Conservation (phyloP, 1,140 invertebrate species). For the Heliconius eleuchia region DNA sequence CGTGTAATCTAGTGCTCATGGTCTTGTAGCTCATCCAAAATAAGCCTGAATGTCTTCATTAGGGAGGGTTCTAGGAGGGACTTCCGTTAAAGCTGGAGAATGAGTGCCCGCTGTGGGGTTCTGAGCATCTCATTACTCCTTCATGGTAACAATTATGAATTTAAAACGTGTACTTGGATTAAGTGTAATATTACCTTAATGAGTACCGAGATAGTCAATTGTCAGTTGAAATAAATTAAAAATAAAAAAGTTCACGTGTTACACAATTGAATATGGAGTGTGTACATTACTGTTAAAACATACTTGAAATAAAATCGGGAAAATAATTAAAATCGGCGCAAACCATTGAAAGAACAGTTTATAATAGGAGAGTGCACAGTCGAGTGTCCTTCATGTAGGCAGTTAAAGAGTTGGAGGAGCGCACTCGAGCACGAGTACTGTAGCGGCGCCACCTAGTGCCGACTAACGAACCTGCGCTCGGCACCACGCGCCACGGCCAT, state of each 20-base stretch:
- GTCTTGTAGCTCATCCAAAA: constrained; percentile 35
- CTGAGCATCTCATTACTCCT: constrained; percentile 48
- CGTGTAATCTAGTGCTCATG: constrained; percentile 43
- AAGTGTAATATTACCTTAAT: constrained; percentile 27
- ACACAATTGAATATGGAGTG: constrained; percentile 35
- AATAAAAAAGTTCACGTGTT: constrained; percentile 35
- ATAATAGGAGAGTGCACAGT: constrained; percentile 78
- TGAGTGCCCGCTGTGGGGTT: constrained; percentile 39
- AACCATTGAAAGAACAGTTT: constrained; percentile 81
- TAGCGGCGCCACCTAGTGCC: constrained; percentile 69
- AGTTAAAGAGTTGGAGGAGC: constrained; percentile 80
- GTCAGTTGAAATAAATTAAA: constrained; percentile 32
- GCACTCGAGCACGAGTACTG: constrained; percentile 75
- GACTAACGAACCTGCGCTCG: constrained; percentile 66
- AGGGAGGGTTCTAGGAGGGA: constrained; percentile 37
- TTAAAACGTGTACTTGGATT: constrained; percentile 21
- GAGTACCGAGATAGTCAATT: constrained; percentile 11
- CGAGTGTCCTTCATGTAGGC: constrained; percentile 79
- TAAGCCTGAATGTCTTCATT: constrained; percentile 58
- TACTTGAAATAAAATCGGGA: constrained; percentile 59
- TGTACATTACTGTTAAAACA: constrained; percentile 42
- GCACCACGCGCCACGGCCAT: constrained; percentile 43
- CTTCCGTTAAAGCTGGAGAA: constrained; percentile 16
- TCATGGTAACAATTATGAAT: constrained; percentile 31
- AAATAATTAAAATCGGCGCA: constrained; percentile 79